Evolutionary conservation across 2,113 vertebrate genomes (phyloP).

Genomic region (Engystomops pustulosus): DNA sequence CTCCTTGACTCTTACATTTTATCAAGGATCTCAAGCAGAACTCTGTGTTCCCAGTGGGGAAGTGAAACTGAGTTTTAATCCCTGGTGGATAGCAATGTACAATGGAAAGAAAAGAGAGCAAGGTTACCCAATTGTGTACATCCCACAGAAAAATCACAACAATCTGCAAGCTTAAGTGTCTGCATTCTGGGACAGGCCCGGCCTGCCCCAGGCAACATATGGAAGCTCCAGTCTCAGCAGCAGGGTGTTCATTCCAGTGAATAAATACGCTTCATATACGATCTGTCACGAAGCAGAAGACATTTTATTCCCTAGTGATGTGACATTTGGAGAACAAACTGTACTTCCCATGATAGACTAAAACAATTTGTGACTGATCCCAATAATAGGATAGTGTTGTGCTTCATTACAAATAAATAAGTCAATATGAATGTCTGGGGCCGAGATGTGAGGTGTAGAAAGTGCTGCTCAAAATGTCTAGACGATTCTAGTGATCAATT

Average conservation of each 20-base stretch:
- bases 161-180: constrained; percentile 27
- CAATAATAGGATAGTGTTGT: constrained; percentile 24
- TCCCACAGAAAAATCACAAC: background rate
- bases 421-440: background rate
- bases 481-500: too few species aligned
- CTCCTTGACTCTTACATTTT: background rate
- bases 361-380: constrained; percentile 33
- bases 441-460: too few species aligned
- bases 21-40: background rate
- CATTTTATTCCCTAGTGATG: constrained; percentile 48
- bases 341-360: constrained; percentile 48
- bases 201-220: constrained; percentile 48
- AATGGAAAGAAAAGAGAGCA: constrained; percentile 19
- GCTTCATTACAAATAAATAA: constrained; percentile 17
- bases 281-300: constrained; percentile 32
- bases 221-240: constrained; percentile 32
- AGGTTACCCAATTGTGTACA: constrained; percentile 30
- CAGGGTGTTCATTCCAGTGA: constrained; percentile 43
- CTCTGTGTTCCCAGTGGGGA: constrained; percentile 1
- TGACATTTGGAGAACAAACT: constrained; percentile 43
- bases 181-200: constrained; percentile 28
- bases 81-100: constrained; percentile 29
- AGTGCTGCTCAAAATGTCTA: too few species aligned
- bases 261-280: constrained; percentile 39
- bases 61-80: background rate